These are phyloP conservation scores for Drosophila kuntzei DNA, from an alignment of 2,888 invertebrate genomes.

Conservation along the genomic window DNA sequence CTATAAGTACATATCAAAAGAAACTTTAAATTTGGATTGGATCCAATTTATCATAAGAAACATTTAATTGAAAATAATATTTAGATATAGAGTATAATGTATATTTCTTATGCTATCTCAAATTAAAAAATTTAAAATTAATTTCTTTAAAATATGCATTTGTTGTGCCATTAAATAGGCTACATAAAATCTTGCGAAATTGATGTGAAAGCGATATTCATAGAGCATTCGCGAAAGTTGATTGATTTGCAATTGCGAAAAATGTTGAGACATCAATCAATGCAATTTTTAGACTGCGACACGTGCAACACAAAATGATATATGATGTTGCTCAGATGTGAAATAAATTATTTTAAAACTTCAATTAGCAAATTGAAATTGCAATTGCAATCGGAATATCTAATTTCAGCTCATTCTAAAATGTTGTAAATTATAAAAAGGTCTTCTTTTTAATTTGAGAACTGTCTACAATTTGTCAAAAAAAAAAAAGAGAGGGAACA, in stretches of 20 bases:
- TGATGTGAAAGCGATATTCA: conserved; percentile 2
- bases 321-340: conserved; percentile 68
- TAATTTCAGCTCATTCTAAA: conserved; percentile 35
- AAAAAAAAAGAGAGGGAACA: not conserved
- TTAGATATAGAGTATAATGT: too few species aligned
- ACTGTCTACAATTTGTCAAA: conserved; percentile 64
- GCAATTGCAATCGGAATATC: conserved; percentile 20
- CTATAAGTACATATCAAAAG: too few species aligned
- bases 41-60: too few species aligned
- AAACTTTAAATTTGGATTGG: too few species aligned
- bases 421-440: conserved; percentile 18
- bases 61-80: too few species aligned
- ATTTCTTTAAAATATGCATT: not conserved
- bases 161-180: not conserved
- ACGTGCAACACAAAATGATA: conserved; percentile 62
- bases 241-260: conserved; percentile 66
- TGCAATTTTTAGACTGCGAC: conserved; percentile 45
- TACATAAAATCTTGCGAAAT: conserved; percentile 16
- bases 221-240: conserved; percentile 39
- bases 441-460: conserved; percentile 27
- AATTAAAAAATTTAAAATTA: not conserved
- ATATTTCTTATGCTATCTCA: too few species aligned
- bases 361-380: conserved; percentile 57
- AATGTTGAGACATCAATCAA: conserved; percentile 58
- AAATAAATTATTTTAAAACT: conserved; percentile 26